Conservation (phyloP, 2,113 vertebrate species). For the Cavia porcellus region DNA sequence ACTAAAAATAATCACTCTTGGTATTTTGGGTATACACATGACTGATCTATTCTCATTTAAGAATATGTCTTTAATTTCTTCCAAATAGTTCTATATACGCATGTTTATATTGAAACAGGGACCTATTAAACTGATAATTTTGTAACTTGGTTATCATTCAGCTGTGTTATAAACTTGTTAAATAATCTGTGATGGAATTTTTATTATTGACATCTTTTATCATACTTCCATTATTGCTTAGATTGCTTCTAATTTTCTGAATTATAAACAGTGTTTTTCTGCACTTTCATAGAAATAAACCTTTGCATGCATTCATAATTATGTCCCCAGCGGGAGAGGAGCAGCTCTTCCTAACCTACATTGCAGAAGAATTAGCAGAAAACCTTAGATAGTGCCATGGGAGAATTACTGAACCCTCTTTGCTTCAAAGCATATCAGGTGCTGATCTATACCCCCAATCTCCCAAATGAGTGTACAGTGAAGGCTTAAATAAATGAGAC, state of each 20-base stretch:
- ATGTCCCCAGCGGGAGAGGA: not conserved
- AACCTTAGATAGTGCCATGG: not conserved
- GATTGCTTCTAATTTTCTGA: not conserved
- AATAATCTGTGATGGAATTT: conserved; percentile 52
- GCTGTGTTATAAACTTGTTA: conserved; percentile 17
- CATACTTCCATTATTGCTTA: not conserved
- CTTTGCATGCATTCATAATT: not conserved
- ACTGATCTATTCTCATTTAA: not conserved
- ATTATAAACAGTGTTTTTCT: not conserved
- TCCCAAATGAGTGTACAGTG: too few relatives aligned
- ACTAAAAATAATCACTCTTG: not conserved
- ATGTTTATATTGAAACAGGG: not conserved
- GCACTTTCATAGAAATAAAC: not conserved
- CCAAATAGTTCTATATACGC: not conserved
- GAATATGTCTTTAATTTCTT: not conserved
- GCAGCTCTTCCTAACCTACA: not conserved
- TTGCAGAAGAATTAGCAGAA: conserved; percentile 18
- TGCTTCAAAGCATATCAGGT: not conserved
- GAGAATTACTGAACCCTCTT: not conserved
- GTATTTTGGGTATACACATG: not conserved
- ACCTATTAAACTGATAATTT: not conserved
- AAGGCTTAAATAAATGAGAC: too few relatives aligned
- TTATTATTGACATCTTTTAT: conserved; percentile 32
- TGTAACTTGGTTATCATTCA: conserved; percentile 15
- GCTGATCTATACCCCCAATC: too few relatives aligned